Percentiles rank a stretch among this genome's conserved stretches.
Evolutionary conservation across 2,888 invertebrate genomes (phyloP).

Genomic region (Monoplex corrugatus): DNA sequence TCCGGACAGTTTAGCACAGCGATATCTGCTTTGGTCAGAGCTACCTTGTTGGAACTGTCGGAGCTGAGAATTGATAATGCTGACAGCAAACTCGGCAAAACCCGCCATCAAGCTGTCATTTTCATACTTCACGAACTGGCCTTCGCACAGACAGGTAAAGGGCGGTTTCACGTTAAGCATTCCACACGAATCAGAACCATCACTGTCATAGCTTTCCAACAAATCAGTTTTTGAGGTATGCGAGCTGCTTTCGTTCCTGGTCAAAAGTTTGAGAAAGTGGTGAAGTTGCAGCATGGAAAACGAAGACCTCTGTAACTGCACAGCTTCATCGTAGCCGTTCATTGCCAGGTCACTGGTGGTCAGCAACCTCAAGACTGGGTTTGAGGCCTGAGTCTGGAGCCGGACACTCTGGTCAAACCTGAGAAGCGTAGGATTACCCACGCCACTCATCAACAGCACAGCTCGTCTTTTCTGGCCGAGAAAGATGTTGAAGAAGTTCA

Average conservation of each 20-base stretch:
- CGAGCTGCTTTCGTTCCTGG: neutral
- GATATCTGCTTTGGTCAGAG: neutral
- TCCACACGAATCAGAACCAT: neutral
- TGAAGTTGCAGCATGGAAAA: slow-evolving; percentile 31
- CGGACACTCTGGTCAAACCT: slow-evolving; percentile 19
- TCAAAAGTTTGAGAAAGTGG: slow-evolving; percentile 9
- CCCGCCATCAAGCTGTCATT: slow-evolving; percentile 47
- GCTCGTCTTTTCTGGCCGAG: slow-evolving; percentile 10
- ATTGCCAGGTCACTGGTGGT: neutral
- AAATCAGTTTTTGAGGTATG: neutral
- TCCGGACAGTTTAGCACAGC: slow-evolving; percentile 36
- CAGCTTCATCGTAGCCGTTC: no score
- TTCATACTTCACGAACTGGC: slow-evolving; percentile 31
- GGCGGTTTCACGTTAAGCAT: slow-evolving; percentile 36
- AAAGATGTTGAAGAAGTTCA: slow-evolving; percentile 29
- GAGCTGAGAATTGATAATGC: slow-evolving; percentile 36
- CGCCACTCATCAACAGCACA: slow-evolving; percentile 41
- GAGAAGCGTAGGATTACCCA: slow-evolving; percentile 33
- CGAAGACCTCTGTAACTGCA: neutral
- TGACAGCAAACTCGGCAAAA: slow-evolving; percentile 43
- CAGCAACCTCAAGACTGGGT: slow-evolving; percentile 41
- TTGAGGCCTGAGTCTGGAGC: slow-evolving; percentile 46
- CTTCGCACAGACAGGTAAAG: slow-evolving; percentile 47
- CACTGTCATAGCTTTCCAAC: neutral
- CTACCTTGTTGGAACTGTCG: no score